Conservation (phyloP, 2,888 invertebrate species). For the Gibbula magus region DNA sequence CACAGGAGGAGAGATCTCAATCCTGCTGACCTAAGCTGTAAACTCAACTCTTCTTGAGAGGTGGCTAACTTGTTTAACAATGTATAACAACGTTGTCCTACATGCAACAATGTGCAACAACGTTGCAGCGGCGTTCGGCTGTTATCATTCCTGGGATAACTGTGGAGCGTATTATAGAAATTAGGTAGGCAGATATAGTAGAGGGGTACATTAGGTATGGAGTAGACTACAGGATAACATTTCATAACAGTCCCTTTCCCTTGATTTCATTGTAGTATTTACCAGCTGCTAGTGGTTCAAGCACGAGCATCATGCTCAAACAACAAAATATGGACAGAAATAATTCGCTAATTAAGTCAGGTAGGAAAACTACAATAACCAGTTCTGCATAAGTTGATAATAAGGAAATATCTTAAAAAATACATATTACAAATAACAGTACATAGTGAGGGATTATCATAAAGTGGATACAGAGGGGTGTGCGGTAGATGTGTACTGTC, state of each 20-base stretch:
- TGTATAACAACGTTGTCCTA: background rate
- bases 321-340: too few relatives aligned
- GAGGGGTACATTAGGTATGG: background rate
- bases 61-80: background rate
- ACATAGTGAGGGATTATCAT: background rate
- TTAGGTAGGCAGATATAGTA: background rate
- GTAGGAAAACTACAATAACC: background rate
- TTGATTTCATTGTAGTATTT: background rate
- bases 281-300: too few relatives aligned
- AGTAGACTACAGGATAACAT: background rate
- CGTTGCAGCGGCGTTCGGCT: background rate
- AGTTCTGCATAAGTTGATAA: conserved; percentile 23
- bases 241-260: conserved; percentile 1
- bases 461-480: background rate
- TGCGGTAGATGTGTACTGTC: background rate
- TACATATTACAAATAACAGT: conserved; percentile 17
- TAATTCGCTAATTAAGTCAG: background rate
- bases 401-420: conserved; percentile 14
- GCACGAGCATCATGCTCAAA: too few relatives aligned
- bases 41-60: conserved; percentile 14
- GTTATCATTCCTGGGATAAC: conserved; percentile 3
- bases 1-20: background rate
- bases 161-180: conserved; percentile 6
- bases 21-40: background rate
- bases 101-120: background rate